Percentiles rank a stretch among this genome's conserved stretches.
These are phyloP conservation scores for Merops nubicus DNA, from an alignment of 2,113 vertebrate species.

Conservation along the genomic window DNA sequence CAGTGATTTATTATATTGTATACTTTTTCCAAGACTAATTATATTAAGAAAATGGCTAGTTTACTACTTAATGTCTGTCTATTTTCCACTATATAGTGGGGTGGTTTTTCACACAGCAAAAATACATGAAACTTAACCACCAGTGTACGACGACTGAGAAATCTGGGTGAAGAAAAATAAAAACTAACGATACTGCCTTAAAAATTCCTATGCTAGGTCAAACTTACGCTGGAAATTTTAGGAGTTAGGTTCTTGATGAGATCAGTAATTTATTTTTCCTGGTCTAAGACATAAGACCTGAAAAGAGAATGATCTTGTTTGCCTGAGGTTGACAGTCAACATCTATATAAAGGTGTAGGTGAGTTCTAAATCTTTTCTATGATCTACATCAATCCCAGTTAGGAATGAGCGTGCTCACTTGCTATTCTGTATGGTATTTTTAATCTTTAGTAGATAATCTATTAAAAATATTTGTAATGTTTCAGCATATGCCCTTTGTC, in stretches of 20 bases:
- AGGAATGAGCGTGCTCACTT: not conserved
- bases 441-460: not conserved
- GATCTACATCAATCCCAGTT: not conserved
- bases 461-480: not conserved
- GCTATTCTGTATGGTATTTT: not conserved
- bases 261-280: not conserved
- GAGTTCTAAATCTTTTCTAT: not conserved
- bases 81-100: not conserved
- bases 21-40: not conserved
- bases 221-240: not conserved
- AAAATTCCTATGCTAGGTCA: not conserved
- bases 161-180: not conserved
- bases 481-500: not conserved
- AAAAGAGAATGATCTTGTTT: not conserved
- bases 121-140: not conserved
- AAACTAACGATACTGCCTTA: not conserved
- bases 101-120: not conserved
- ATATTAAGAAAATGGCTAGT: not conserved
- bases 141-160: not conserved
- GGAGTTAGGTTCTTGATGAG: not conserved
- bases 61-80: not conserved
- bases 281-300: not conserved
- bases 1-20: not conserved
- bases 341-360: not conserved
- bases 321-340: not conserved